Evolutionary conservation across 2,797 vertebrate species (phyloP).

Genomic region (Prunella strophiata): DNA sequence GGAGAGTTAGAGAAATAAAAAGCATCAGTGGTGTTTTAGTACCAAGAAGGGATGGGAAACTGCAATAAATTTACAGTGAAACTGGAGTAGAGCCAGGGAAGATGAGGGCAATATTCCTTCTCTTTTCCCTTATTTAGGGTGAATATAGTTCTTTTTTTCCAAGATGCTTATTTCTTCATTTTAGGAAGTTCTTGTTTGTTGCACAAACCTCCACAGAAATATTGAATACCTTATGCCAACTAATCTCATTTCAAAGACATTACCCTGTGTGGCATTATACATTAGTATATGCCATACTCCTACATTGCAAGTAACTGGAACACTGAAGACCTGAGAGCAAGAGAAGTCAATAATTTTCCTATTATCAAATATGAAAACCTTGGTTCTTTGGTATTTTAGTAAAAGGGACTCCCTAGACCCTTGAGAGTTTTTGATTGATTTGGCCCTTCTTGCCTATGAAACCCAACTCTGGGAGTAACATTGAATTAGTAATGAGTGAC

Average conservation of each 20-base stretch:
- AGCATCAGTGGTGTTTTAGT: not conserved
- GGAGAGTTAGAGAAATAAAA: not conserved
- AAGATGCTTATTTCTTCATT: not conserved
- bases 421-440: not conserved
- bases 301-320: not conserved
- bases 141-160: not conserved
- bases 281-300: not conserved
- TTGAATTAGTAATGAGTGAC: not conserved
- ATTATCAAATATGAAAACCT: not conserved
- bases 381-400: not conserved
- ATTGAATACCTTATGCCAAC: not conserved
- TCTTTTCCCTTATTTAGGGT: not conserved
- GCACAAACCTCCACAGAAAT: not conserved
- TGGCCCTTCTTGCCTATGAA: not conserved
- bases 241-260: not conserved
- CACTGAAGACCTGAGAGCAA: not conserved
- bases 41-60: not conserved
- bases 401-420: not conserved
- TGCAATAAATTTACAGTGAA: not conserved
- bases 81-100: not conserved
- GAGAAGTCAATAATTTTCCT: not conserved
- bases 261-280: not conserved
- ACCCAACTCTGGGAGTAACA: not conserved
- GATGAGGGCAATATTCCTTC: not conserved
- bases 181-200: not conserved